Evolutionary conservation across 2,888 invertebrate genomes (phyloP), one percentile per base, ranked within the genome.

Genomic region (Acleris holmiana): DNA sequence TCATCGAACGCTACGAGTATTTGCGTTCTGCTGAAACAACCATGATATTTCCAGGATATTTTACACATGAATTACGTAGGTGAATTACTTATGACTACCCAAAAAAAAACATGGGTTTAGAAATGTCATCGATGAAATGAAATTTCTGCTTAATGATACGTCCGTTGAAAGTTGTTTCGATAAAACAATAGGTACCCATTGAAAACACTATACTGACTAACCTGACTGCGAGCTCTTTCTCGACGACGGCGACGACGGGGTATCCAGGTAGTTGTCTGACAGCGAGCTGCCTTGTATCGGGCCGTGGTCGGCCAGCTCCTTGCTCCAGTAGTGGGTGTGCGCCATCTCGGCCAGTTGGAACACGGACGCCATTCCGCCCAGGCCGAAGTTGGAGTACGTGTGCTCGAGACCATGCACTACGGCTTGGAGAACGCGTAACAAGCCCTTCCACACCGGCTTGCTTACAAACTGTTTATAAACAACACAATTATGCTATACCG

Each of bases 291-390:
- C 93, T 23, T 90, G 93, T 75, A 93, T 84, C 29, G 93, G 93
- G 0, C 87, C 88, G 69, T 95, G 95, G 47, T 93, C 93, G 0
- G 94, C 93, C 8, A 97, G 84, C 82, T 98, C 98, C 80, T 97
- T 97, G 74, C 96, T 97, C 98, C 98, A 99, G 84, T 96, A 99
- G 89, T 99, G 99, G 0, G 99, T 99, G 85, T 99, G 99, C 2
- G 98, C 98, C 80, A 99, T 98, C 93, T 99, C 99, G 77, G 99
- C 96, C 71, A 99, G 94, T 89, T 99, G 98, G 87, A 98, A 99
- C 19, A 98, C 98, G 0, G 99, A 98, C 4, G 99, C 98, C 97
- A 99, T 98, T 21, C 99, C 99, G 41, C 99, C 99, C 1, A 98
- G 93, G 0, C 99, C 99, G 77, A 98, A 97, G 91, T 98, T 99